Base-by-base conservation (phyloP, 1,140 invertebrate genomes). In the Aricia agestis region DNA sequence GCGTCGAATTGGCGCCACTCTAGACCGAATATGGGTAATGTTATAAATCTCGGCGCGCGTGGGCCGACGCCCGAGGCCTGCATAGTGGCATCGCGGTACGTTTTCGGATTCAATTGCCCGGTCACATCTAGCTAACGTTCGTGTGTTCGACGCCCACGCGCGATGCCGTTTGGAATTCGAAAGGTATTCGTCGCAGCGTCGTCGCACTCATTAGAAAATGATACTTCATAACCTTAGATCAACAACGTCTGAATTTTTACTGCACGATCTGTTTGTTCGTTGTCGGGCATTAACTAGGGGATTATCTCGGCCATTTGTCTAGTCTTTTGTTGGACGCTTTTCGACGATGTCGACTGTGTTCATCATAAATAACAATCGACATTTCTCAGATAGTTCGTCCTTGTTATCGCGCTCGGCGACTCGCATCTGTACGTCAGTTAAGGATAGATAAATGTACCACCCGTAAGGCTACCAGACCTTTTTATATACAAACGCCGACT, bases 11-110 rank as follows among this genome's bases (percentile, higher is more conserved):
- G 87, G 87, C 87, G 89, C 87, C 87, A 82, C 81, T 85, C 86
- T 86, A 84, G 85, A 79, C 81, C 89, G 83, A 87, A 89, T 90
- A 87, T 88, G 86, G 88, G 79, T 87, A 89, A 91, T 87, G 88
- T 88, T 89, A 89, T 89, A 90, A 90, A 90, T 88, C 86, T 89
- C 78, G 59, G 76, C 70, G 67, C 59, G 84, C 78, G 86, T 85
- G 81, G 85, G 85, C 75, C 74, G 80, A 78, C 80, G 80, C 76
- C 76, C 74, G 72, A 77, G 78, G 75, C 72, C 71, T 70, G 74
- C 68, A 65, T 70, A 69, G 70, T 72, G 61, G 32, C 73, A 68
- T 66, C 74, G 67, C 66, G 75, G 72, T 77, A 78, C 76, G 67
- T 78, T 74, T 78, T 76, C 76, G 67, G 72, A 84, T 84, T 85